Percentiles rank a stretch among this genome's conserved stretches.
Evolutionary conservation across 2,113 vertebrate genomes (phyloP).

Genomic region (Octodon degus): DNA sequence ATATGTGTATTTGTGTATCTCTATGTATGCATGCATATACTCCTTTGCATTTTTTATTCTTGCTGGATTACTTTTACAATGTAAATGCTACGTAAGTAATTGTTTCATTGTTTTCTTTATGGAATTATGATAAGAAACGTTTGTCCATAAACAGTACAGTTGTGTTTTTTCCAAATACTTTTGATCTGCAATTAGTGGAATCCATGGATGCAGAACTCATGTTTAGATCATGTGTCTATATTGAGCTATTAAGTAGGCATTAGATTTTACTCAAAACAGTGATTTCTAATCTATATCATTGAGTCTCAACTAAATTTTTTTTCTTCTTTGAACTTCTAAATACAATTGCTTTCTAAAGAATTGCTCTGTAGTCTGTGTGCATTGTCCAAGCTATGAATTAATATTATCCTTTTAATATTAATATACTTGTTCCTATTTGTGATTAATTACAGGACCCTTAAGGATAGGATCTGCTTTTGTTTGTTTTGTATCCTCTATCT

Average conservation of each 20-base stretch:
- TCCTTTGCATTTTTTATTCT: not conserved
- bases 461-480: not conserved
- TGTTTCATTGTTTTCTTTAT: not conserved
- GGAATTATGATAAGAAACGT: not conserved
- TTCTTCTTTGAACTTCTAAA: conserved; percentile 34
- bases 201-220: not conserved
- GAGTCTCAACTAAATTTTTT: not conserved
- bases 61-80: not conserved
- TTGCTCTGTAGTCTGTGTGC: not conserved
- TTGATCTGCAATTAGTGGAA: not conserved
- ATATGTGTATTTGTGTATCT: not conserved
- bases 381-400: conserved; percentile 30
- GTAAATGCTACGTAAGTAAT: not conserved
- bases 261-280: conserved; percentile 56
- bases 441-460: conserved; percentile 2
- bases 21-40: not conserved
- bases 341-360: conserved; percentile 14
- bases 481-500: conserved; percentile 3
- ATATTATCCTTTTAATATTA: conserved; percentile 20
- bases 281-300: conserved; percentile 17
- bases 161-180: not conserved
- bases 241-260: conserved; percentile 12
- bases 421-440: not conserved
- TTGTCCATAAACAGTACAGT: not conserved
- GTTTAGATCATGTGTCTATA: not conserved